Conservation (phyloP, 2,797 vertebrate species). For the Onychomys leucogaster region DNA sequence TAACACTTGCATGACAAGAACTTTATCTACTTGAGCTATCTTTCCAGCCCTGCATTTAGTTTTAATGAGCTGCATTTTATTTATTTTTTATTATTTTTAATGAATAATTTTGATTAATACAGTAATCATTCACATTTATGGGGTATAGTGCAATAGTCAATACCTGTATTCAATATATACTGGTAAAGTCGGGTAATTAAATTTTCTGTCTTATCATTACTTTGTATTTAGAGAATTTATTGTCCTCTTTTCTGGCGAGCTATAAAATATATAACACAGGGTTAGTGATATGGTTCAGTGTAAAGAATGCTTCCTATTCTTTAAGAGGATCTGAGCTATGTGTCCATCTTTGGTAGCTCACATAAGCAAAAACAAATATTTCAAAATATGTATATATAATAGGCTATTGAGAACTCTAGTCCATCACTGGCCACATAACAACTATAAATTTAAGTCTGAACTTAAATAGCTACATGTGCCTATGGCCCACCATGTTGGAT, state of each 20-base stretch:
- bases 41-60: neutral
- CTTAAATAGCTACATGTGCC: constrained; percentile 6
- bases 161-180: neutral
- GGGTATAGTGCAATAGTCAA: neutral
- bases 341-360: neutral
- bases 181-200: neutral
- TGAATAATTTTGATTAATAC: neutral
- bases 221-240: neutral
- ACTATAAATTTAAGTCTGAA: neutral
- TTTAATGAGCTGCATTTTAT: neutral
- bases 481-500: neutral
- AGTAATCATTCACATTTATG: neutral
- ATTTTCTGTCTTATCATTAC: neutral
- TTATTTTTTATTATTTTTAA: neutral
- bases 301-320: neutral
- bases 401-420: neutral
- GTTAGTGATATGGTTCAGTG: neutral
- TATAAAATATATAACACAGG: neutral
- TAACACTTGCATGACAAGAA: neutral
- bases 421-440: neutral
- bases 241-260: neutral
- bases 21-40: neutral
- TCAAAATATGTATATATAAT: neutral
- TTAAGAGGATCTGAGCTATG: neutral
- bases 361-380: neutral